phyloP scores from a whole-genome alignment of 2,888 invertebrate genomes.

The Chrysopilus asiliformis region DNA sequence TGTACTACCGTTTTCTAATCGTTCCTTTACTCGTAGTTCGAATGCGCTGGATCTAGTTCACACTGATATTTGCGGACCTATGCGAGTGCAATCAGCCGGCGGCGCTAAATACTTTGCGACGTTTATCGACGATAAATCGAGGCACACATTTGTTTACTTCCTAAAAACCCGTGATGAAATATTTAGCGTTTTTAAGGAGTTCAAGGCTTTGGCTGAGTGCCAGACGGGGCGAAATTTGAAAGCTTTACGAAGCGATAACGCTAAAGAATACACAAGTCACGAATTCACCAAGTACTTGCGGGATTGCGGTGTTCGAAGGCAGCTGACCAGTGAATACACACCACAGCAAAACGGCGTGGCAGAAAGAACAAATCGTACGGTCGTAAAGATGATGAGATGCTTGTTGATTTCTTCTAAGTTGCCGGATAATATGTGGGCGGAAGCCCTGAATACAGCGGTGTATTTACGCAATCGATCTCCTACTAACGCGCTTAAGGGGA shows the following conservation, averaged over 20 bases:
- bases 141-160: slow-evolving; percentile 19
- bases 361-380: slow-evolving; percentile 34
- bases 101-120: slow-evolving; percentile 21
- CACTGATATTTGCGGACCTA: slow-evolving; percentile 23
- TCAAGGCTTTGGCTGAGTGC: slow-evolving; percentile 11
- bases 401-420: slow-evolving; percentile 23
- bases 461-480: background rate
- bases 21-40: too few species aligned
- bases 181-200: slow-evolving; percentile 12
- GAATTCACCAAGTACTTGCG: too few species aligned
- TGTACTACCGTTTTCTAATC: too few species aligned
- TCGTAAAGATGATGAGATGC: slow-evolving; percentile 15
- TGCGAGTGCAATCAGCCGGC: slow-evolving; percentile 18
- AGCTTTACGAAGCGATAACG: slow-evolving; percentile 16
- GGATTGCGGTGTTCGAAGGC: too few species aligned
- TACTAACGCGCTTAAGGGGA: too few species aligned
- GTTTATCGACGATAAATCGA: slow-evolving; percentile 24
- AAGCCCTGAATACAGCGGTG: background rate
- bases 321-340: too few species aligned
- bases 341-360: too few species aligned
- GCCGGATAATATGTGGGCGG: background rate
- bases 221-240: slow-evolving; percentile 14
- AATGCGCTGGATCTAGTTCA: slow-evolving; percentile 20
- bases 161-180: slow-evolving; percentile 18
- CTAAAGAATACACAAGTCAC: too few species aligned